These are phyloP conservation scores for Corbicula japonica DNA, from an alignment of 2,888 invertebrate genomes.

Conservation along the genomic window DNA sequence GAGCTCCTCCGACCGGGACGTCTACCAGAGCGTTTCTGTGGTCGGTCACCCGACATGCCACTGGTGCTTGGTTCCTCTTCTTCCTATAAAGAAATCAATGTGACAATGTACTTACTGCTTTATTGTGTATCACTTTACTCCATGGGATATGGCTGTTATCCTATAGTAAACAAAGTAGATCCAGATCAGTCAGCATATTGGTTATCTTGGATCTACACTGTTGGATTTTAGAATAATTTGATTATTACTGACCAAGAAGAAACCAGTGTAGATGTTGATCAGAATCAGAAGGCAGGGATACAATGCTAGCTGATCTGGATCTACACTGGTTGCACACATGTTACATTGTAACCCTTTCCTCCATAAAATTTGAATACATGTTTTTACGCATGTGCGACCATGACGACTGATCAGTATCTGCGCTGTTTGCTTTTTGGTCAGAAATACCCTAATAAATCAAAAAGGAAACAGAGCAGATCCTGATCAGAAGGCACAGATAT, in stretches of 20 bases:
- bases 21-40: conserved; percentile 70
- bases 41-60: conserved; percentile 72
- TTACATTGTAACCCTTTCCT: no score
- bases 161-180: not conserved
- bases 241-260: not conserved
- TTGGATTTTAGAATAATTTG: not conserved
- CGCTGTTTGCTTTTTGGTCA: no score
- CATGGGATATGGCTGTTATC: not conserved
- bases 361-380: no score
- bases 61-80: conserved; percentile 47
- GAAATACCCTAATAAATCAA: no score
- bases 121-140: not conserved
- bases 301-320: no score
- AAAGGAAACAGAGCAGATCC: no score
- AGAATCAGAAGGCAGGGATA: no score
- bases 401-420: no score
- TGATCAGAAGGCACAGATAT: no score
- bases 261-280: no score
- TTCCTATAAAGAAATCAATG: conserved; percentile 5
- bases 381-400: no score
- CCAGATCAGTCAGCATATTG: not conserved
- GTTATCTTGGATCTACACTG: not conserved
- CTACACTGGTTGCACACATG: no score
- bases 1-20: conserved; percentile 92
- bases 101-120: not conserved